A percentile compares a stretch with the other conserved stretches of the same genome.
Evolutionary conservation across 2,113 vertebrate genomes (phyloP).

Genomic region (Seriola rivoliana): DNA sequence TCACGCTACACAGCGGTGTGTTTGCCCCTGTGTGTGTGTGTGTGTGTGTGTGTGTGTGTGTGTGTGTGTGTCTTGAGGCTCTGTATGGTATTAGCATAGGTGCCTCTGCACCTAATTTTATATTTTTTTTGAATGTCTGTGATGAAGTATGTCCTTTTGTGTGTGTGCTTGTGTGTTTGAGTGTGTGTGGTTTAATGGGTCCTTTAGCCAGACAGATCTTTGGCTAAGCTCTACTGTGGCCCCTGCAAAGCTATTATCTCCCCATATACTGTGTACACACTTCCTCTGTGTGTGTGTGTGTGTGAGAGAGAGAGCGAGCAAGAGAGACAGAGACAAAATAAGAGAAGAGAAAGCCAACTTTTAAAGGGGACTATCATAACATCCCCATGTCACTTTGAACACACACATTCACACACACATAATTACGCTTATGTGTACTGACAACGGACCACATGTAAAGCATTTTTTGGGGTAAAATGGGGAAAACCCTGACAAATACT

Average conservation of each 20-base stretch:
- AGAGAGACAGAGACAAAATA: constrained; percentile 12
- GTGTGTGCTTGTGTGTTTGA: constrained; percentile 32
- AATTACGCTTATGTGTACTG: constrained; percentile 37
- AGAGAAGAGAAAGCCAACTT: constrained; percentile 45
- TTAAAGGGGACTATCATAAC: constrained; percentile 62
- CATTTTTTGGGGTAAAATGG: constrained; percentile 3
- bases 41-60: constrained; percentile 28
- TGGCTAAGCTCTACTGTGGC: constrained; percentile 60
- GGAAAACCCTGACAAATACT: constrained; percentile 31
- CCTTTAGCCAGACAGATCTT: constrained; percentile 70
- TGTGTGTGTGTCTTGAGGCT: constrained; percentile 27
- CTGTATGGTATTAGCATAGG: constrained; percentile 25
- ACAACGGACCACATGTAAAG: constrained; percentile 44
- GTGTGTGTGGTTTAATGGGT: constrained; percentile 60
- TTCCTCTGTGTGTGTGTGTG: constrained; percentile 41
- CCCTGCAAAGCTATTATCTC: constrained; percentile 73
- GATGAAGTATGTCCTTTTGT: constrained; percentile 36
- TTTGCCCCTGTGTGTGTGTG: constrained; percentile 29
- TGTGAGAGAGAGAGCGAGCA: not conserved
- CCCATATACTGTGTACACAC: constrained; percentile 61
- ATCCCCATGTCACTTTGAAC: constrained; percentile 45
- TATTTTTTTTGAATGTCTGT: constrained; percentile 44
- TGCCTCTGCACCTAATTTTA: constrained; percentile 55
- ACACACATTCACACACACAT: constrained; percentile 31
- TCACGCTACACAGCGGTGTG: constrained; percentile 25